Conservation (phyloP, 2,888 invertebrate species). For the Hipparchia sbordonii region DNA sequence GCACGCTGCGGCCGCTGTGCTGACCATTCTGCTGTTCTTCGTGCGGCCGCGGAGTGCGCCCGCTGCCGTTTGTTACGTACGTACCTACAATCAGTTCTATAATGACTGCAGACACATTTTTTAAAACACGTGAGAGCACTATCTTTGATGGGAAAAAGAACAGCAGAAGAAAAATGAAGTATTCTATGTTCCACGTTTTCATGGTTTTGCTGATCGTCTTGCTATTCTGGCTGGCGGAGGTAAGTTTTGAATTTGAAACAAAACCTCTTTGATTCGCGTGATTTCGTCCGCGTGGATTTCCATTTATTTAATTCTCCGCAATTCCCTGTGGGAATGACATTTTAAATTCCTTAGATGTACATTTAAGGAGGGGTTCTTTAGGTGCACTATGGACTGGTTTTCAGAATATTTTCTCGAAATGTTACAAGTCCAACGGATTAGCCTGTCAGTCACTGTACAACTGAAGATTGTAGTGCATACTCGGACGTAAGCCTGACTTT, state of each 20-base stretch:
- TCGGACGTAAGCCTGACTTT: no score
- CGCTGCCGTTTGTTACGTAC: slow-evolving; percentile 39
- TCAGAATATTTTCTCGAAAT: no score
- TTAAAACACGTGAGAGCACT: neutral
- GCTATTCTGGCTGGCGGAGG: neutral
- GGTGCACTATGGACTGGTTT: no score
- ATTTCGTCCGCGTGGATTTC: no score
- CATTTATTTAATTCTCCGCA: no score
- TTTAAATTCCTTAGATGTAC: no score
- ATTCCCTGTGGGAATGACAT: no score
- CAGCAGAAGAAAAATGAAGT: neutral
- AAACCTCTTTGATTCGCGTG: neutral
- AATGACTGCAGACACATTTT: neutral
- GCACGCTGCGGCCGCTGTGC: slow-evolving; percentile 50
- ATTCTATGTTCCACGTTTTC: neutral
- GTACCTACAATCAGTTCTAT: neutral
- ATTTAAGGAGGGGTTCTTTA: no score
- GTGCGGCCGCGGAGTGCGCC: slow-evolving; percentile 45
- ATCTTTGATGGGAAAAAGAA: neutral
- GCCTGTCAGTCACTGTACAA: no score
- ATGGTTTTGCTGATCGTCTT: neutral
- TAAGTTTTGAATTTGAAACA: neutral
- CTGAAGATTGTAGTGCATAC: no score
- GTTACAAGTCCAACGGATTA: no score
- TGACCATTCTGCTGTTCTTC: slow-evolving; percentile 51